These are phyloP conservation scores for Cinclus cinclus DNA, from an alignment of 2,113 vertebrate genomes.

Conservation along the genomic window DNA sequence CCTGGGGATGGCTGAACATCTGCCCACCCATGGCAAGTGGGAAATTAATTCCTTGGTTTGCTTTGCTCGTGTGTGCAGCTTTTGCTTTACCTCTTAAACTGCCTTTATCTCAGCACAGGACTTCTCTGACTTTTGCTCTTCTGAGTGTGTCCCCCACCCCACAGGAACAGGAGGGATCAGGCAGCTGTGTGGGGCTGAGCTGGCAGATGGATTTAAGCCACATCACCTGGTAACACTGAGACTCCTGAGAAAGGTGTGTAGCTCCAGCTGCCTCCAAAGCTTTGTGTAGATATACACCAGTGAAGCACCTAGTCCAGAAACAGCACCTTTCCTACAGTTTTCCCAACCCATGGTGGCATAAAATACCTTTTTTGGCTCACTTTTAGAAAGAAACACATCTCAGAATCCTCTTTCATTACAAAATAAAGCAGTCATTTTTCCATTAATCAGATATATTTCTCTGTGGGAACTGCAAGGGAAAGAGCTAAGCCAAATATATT, in stretches of 20 bases:
- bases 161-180: rapidly evolving
- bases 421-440: neutral
- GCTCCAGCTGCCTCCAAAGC: neutral
- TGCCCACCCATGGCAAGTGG: neutral
- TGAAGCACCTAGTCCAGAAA: neutral
- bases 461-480: neutral
- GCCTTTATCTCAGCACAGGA: neutral
- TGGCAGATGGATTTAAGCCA: neutral
- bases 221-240: neutral
- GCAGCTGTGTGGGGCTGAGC: neutral
- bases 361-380: rapidly evolving
- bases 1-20: neutral
- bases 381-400: neutral
- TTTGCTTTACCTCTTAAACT: neutral
- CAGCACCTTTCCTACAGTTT: neutral
- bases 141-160: neutral
- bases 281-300: neutral
- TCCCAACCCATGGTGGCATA: neutral
- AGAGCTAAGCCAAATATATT: neutral
- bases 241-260: neutral
- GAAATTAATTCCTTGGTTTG: neutral
- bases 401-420: neutral
- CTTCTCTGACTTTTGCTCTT: neutral
- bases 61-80: neutral
- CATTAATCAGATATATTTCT: neutral